phyloP scores from a whole-genome alignment of 2,888 invertebrate genomes.

The Aphrophora alni region DNA sequence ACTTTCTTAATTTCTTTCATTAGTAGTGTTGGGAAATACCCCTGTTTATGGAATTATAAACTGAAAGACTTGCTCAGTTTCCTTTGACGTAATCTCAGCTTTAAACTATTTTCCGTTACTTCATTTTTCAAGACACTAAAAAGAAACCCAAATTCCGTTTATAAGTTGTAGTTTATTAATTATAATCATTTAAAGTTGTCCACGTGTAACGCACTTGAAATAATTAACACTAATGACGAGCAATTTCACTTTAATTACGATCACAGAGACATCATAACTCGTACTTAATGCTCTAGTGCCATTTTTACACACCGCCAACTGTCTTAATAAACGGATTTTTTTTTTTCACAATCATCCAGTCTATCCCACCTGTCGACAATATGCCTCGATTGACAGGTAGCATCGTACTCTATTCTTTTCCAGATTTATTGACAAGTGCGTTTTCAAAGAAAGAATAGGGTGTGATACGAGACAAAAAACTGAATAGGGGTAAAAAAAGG shows the following conservation, averaged over 20 bases:
- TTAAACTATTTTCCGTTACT: no score
- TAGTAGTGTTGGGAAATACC: no score
- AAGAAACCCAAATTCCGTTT: no score
- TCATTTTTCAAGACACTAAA: no score
- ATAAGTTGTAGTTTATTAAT: no score
- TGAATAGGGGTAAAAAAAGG: not conserved
- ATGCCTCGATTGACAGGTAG: not conserved
- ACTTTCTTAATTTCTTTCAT: no score
- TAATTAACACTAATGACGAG: not conserved
- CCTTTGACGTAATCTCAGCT: no score
- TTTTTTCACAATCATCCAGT: not conserved
- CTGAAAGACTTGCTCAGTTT: no score
- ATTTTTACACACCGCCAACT: not conserved
- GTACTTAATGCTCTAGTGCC: not conserved
- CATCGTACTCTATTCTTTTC: not conserved
- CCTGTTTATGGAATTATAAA: no score
- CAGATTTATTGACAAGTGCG: not conserved
- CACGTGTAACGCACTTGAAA: not conserved
- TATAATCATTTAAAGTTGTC: no score
- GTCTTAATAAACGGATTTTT: not conserved
- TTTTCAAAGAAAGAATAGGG: not conserved
- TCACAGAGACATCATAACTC: not conserved
- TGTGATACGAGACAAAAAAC: conserved; percentile 7
- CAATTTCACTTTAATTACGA: not conserved
- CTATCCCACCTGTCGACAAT: not conserved